These are phyloP conservation scores for Panagrolaimus sp. DNA, from an alignment of 1,140 invertebrate genomes.

Conservation along the genomic window DNA sequence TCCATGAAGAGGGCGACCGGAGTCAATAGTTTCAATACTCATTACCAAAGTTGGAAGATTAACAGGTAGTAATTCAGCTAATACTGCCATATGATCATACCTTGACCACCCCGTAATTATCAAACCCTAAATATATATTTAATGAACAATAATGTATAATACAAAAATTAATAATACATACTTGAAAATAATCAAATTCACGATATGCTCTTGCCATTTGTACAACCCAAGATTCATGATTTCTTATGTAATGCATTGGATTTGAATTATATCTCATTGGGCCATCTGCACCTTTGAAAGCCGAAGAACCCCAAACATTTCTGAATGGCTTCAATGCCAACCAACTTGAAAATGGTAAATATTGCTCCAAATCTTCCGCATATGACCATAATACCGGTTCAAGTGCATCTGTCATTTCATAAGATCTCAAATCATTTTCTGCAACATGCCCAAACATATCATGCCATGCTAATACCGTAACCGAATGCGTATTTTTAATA, in stretches of 20 bases:
- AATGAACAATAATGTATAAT: slow-evolving; percentile 5
- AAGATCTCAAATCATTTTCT: slow-evolving; percentile 22
- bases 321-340: slow-evolving; percentile 48
- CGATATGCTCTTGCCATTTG: slow-evolving; percentile 50
- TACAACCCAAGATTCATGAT: slow-evolving; percentile 54
- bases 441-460: slow-evolving; percentile 46
- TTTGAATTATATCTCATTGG: slow-evolving; percentile 51
- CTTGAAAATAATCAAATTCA: slow-evolving; percentile 52
- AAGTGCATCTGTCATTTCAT: slow-evolving; percentile 43
- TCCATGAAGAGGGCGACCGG: slow-evolving; percentile 38
- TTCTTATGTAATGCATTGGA: slow-evolving; percentile 53
- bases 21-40: slow-evolving; percentile 55
- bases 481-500: slow-evolving; percentile 45
- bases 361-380: slow-evolving; percentile 55
- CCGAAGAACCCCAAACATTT: slow-evolving; percentile 45
- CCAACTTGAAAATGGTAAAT: slow-evolving; percentile 53
- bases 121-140: slow-evolving; percentile 41
- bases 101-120: slow-evolving; percentile 58
- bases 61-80: slow-evolving; percentile 79
- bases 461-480: slow-evolving; percentile 55
- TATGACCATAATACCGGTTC: slow-evolving; percentile 58
- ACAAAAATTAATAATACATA: slow-evolving; percentile 23
- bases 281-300: slow-evolving; percentile 52
- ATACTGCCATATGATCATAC: slow-evolving; percentile 83
- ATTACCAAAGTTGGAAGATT: slow-evolving; percentile 71